Evolutionary conservation across 2,888 invertebrate species (phyloP).

Genomic region (Hydraecia micacea): DNA sequence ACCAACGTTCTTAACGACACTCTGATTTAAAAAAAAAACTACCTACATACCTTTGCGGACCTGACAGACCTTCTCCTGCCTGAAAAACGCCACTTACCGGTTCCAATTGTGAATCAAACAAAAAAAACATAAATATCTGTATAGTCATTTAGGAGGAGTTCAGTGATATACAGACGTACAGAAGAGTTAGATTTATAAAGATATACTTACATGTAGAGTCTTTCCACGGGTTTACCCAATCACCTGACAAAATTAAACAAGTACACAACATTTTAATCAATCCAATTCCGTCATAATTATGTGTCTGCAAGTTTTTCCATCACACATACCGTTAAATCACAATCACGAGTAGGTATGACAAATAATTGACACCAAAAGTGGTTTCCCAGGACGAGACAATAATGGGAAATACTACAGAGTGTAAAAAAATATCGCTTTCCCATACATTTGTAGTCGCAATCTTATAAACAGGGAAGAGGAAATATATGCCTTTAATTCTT

Average conservation of each 20-base stretch:
- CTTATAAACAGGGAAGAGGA: constrained; percentile 50
- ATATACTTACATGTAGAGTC: too few species aligned
- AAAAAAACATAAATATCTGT: too few species aligned
- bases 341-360: constrained; percentile 16
- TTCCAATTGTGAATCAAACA: too few species aligned
- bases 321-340: constrained; percentile 6
- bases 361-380: constrained; percentile 46
- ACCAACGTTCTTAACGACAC: too few species aligned
- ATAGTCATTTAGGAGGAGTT: too few species aligned
- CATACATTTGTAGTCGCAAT: constrained; percentile 42
- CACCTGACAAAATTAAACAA: background rate
- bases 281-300: background rate
- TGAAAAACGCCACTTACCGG: too few species aligned
- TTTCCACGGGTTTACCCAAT: background rate
- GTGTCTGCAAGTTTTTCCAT: background rate
- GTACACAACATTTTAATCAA: background rate
- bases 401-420: constrained; percentile 53
- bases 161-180: too few species aligned
- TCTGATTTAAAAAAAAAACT: background rate
- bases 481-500: constrained; percentile 38
- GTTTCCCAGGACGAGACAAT: constrained; percentile 62
- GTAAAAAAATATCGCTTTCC: constrained; percentile 47
- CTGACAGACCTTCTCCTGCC: too few species aligned
- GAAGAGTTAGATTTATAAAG: too few species aligned
- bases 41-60: too few species aligned